phyloP scores from a whole-genome alignment of 2,797 vertebrate genomes.

The Argya squamiceps region DNA sequence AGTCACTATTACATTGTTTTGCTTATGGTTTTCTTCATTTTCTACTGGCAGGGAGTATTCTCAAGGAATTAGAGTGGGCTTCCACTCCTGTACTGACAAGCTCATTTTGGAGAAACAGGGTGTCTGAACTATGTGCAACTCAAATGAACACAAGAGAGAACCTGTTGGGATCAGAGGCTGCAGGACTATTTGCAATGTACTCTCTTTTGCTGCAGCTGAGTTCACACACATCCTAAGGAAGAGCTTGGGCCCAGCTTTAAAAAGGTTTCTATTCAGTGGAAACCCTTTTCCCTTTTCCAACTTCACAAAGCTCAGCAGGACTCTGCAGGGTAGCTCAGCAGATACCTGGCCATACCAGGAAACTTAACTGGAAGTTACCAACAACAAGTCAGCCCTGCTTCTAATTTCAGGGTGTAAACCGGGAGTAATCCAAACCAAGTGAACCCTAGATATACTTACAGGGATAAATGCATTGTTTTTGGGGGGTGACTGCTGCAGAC shows the following conservation, averaged over 20 bases:
- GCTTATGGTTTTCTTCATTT: not conserved
- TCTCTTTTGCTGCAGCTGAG: not conserved
- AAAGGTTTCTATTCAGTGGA: not conserved
- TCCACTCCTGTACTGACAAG: not conserved
- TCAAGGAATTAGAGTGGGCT: not conserved
- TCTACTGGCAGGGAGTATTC: not conserved
- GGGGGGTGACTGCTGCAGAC: not conserved
- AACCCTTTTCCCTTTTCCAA: not conserved
- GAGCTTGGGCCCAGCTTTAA: not conserved
- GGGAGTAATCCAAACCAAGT: not conserved
- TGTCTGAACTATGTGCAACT: not conserved
- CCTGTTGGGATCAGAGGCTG: not conserved
- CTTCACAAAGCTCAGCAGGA: not conserved
- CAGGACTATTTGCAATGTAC: not conserved
- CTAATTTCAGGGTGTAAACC: not conserved
- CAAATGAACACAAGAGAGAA: not conserved
- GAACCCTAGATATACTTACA: not conserved
- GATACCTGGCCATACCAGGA: not conserved
- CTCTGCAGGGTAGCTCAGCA: not conserved
- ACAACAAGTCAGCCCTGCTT: not conserved
- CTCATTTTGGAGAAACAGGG: not conserved
- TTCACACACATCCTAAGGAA: fast-evolving
- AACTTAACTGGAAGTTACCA: not conserved
- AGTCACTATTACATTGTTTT: not conserved
- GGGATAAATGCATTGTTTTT: not conserved